These are phyloP conservation scores for Perizoma flavofasciatum DNA, from an alignment of 2,888 invertebrate genomes.

Conservation along the genomic window DNA sequence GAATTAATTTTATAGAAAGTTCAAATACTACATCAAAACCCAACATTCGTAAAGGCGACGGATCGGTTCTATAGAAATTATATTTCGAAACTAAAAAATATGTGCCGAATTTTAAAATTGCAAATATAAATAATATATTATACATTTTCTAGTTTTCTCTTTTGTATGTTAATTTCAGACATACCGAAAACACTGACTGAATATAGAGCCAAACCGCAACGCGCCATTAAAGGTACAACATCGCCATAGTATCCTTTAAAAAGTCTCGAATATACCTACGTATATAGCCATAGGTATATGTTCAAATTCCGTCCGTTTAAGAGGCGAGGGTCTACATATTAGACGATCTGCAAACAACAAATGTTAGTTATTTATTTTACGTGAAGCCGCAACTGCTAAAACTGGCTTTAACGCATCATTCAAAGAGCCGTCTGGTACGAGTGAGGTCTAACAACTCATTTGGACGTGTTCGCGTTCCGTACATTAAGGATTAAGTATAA, in stretches of 20 bases:
- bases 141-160: no score
- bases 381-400: constrained; percentile 17
- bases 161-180: no score
- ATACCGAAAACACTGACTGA: no score
- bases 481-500: background rate
- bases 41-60: no score
- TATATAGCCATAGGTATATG: constrained; percentile 16
- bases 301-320: constrained; percentile 25
- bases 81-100: no score
- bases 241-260: constrained; percentile 25
- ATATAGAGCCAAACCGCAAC: no score
- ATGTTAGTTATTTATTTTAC: constrained; percentile 26
- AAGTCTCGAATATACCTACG: constrained; percentile 16
- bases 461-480: constrained; percentile 4
- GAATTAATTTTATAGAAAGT: no score
- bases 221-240: background rate
- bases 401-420: constrained; percentile 15
- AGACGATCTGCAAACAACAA: constrained; percentile 17
- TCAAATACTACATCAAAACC: no score
- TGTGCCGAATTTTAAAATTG: no score
- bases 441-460: constrained; percentile 11
- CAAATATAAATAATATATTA: no score
- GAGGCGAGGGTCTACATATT: constrained; percentile 26
- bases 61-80: no score
- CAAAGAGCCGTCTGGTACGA: constrained; percentile 5